Evolutionary conservation across 2,113 vertebrate genomes (phyloP).

Genomic region (Aramus guarauna): DNA sequence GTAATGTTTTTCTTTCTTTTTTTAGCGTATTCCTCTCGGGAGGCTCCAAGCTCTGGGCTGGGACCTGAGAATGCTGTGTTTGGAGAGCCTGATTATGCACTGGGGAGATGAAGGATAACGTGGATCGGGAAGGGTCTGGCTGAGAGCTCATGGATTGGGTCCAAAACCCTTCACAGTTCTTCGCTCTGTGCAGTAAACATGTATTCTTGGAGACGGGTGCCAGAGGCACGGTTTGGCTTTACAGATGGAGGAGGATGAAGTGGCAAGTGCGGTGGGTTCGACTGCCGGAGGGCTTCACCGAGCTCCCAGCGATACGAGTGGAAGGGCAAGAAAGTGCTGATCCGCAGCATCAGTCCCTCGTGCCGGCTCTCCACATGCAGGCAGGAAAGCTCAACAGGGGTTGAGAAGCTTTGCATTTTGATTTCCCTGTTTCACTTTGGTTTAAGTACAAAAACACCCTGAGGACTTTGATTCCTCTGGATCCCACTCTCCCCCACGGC

Average conservation of each 20-base stretch:
- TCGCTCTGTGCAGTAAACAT: not conserved
- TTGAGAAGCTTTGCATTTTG: not conserved
- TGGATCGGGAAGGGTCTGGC: not conserved
- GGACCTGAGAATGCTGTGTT: not conserved
- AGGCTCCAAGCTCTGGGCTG: constrained; percentile 27
- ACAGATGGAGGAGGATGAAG: not conserved
- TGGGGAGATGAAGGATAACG: constrained; percentile 25
- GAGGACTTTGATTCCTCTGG: not conserved
- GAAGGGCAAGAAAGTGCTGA: not conserved
- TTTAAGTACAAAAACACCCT: not conserved
- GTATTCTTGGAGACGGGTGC: not conserved
- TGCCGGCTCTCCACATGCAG: rapidly evolving
- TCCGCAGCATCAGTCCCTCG: not conserved
- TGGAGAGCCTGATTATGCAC: constrained; percentile 18
- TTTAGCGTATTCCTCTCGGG: constrained; percentile 1
- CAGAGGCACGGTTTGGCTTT: not conserved
- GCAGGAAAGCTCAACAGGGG: not conserved
- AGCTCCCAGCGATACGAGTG: not conserved
- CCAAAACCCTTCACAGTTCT: not conserved
- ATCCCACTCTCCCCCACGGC: not conserved
- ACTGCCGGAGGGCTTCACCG: not conserved
- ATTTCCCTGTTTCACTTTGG: not conserved
- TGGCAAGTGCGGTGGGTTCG: rapidly evolving
- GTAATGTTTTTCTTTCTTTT: constrained; percentile 40
- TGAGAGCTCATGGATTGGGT: not conserved